Evolutionary conservation across 1,140 invertebrate species (phyloP).

Genomic region (Patella vulgata): DNA sequence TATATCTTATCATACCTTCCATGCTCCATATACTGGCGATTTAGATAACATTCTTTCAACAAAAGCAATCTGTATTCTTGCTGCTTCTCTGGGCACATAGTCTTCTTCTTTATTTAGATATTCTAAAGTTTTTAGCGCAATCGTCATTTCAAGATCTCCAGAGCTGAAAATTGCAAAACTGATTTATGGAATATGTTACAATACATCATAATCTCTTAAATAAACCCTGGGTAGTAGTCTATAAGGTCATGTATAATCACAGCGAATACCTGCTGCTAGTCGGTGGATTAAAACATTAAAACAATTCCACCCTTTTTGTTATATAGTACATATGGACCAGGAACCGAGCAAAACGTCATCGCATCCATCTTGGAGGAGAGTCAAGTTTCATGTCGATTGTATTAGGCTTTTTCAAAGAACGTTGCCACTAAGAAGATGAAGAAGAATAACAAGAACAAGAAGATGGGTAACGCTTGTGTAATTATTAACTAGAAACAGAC

Average conservation of each 20-base stretch:
- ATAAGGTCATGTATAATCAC: background rate
- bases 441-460: too few relatives aligned
- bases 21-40: slow-evolving; percentile 38
- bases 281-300: too few relatives aligned
- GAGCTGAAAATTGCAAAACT: slow-evolving; percentile 23
- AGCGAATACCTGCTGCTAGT: background rate
- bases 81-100: slow-evolving; percentile 69
- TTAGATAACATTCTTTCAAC: slow-evolving; percentile 71
- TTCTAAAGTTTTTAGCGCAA: slow-evolving; percentile 76
- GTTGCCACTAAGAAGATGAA: too few relatives aligned
- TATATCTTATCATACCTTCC: slow-evolving; percentile 33
- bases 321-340: too few relatives aligned
- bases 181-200: background rate
- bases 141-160: slow-evolving; percentile 32
- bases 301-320: too few relatives aligned
- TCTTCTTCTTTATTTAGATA: slow-evolving; percentile 79
- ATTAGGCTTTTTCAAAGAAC: too few relatives aligned
- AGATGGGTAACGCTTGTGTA: too few relatives aligned
- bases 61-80: slow-evolving; percentile 75
- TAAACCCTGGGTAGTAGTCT: too few relatives aligned
- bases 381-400: too few relatives aligned
- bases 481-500: too few relatives aligned
- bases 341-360: too few relatives aligned
- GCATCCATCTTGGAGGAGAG: too few relatives aligned
- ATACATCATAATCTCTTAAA: background rate